Evolutionary conservation across 2,113 vertebrate species (phyloP).

Genomic region (Cyprinus carpio): DNA sequence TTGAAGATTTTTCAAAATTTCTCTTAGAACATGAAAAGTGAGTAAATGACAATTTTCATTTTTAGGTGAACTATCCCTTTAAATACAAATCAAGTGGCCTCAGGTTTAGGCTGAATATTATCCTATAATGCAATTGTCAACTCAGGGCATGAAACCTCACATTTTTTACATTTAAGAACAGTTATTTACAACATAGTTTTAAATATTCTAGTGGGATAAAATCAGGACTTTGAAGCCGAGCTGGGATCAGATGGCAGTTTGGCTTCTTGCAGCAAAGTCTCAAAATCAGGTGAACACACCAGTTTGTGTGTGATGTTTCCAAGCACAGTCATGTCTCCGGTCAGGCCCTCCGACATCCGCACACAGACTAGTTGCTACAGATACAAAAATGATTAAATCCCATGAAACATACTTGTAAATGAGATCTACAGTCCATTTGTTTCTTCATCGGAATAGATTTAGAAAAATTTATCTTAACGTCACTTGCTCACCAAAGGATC

Average conservation of each 20-base stretch:
- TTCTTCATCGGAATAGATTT: too few species aligned
- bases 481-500: too few species aligned
- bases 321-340: conserved; percentile 74
- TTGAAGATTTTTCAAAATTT: neutral
- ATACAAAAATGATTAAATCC: neutral
- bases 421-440: neutral
- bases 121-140: neutral
- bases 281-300: conserved; percentile 76
- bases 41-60: neutral
- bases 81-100: neutral
- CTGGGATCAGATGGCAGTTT: conserved; percentile 21
- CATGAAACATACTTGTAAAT: neutral
- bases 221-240: conserved; percentile 34
- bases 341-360: conserved; percentile 69
- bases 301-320: conserved; percentile 77
- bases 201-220: neutral
- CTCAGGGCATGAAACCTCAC: neutral
- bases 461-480: too few species aligned
- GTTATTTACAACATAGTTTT: conserved; percentile 13
- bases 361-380: conserved; percentile 76
- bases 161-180: neutral
- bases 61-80: neutral
- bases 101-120: neutral
- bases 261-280: conserved; percentile 68
- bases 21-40: neutral